Evolutionary conservation across 2,888 invertebrate genomes (phyloP).

Genomic region (Catocala fraxini): DNA sequence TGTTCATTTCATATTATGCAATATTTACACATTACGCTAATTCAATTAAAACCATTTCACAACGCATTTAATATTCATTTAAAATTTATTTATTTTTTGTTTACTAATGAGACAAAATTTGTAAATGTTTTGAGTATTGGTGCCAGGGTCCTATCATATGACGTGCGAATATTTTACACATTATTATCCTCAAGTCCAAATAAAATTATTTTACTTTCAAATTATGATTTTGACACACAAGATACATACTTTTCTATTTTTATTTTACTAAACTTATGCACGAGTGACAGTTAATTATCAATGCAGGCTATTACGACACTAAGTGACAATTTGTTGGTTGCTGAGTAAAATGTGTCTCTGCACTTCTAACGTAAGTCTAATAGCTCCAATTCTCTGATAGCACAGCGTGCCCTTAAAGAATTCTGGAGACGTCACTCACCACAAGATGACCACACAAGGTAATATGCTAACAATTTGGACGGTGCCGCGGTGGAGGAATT

Average conservation of each 20-base stretch:
- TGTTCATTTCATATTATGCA: slow-evolving; percentile 32
- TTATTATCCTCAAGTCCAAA: slow-evolving; percentile 9
- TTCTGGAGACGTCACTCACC: no score
- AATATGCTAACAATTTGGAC: no score
- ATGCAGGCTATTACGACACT: no score
- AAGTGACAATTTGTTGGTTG: no score
- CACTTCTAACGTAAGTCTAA: no score
- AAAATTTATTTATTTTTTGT: slow-evolving; percentile 21
- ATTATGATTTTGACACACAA: not conserved
- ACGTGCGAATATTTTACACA: slow-evolving; percentile 1
- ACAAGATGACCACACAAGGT: no score
- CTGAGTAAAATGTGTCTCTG: no score
- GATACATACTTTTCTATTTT: not conserved
- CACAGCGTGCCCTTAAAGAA: no score
- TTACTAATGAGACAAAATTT: slow-evolving; percentile 17
- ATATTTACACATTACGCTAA: slow-evolving; percentile 34
- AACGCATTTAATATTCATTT: slow-evolving; percentile 21
- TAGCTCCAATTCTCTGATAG: no score
- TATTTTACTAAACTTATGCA: no score
- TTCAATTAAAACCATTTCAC: slow-evolving; percentile 28
- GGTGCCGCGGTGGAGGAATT: no score
- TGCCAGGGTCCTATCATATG: slow-evolving; percentile 14
- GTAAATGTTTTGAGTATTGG: slow-evolving; percentile 18
- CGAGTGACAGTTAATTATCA: no score
- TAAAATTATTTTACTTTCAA: slow-evolving; percentile 5